These are phyloP conservation scores for Sinocyclocheilus maitianheensis DNA, from an alignment of 2,113 vertebrate species.

Conservation along the genomic window DNA sequence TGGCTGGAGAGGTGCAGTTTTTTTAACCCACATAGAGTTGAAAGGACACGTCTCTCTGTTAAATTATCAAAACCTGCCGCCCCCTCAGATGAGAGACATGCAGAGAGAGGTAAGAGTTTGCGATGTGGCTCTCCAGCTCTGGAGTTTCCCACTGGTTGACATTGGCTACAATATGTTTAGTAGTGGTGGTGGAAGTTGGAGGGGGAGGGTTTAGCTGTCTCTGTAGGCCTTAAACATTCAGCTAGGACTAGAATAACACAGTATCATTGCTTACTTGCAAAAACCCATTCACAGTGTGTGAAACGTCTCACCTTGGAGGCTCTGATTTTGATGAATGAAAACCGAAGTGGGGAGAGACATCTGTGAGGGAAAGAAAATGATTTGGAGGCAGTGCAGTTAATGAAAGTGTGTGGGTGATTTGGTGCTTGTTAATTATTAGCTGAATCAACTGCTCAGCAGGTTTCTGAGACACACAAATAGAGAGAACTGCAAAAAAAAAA, in stretches of 20 bases:
- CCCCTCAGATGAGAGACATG: background rate
- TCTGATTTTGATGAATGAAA: background rate
- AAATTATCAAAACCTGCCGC: constrained; percentile 5
- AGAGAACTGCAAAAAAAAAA: background rate
- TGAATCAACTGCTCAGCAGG: background rate
- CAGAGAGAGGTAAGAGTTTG: constrained; percentile 5
- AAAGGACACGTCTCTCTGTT: constrained; percentile 20
- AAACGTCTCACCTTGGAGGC: background rate
- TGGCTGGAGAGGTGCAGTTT: constrained; percentile 26
- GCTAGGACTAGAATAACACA: background rate
- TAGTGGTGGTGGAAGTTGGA: background rate
- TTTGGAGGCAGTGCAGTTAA: constrained; percentile 2
- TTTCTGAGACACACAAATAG: background rate
- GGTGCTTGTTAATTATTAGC: background rate
- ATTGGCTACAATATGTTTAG: background rate
- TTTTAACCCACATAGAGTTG: constrained; percentile 22
- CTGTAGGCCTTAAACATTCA: background rate
- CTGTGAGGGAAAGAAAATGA: background rate
- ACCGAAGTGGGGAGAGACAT: background rate
- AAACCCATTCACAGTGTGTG: background rate
- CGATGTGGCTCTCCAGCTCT: background rate
- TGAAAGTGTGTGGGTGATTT: constrained; percentile 4
- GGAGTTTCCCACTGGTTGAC: background rate
- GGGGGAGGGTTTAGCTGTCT: background rate
- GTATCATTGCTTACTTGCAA: background rate